These are phyloP conservation scores for Sebastolobus altivelis DNA, from an alignment of 2,797 vertebrate genomes.

Conservation along the genomic window DNA sequence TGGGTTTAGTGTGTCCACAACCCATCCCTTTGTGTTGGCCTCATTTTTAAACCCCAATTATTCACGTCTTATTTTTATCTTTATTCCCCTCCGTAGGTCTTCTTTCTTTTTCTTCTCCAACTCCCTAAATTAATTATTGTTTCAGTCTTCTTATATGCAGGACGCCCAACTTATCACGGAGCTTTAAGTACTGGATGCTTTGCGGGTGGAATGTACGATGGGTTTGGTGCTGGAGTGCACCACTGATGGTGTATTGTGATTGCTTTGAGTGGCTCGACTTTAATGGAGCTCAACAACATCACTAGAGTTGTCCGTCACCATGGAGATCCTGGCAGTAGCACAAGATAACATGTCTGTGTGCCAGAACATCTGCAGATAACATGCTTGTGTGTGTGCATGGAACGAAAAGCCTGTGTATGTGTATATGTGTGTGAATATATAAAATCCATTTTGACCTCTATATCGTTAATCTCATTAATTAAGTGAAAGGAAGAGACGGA, in stretches of 20 bases:
- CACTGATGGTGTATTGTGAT: slow-evolving; percentile 71
- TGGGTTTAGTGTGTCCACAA: background rate
- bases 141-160: background rate
- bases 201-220: slow-evolving; percentile 25
- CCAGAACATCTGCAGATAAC: slow-evolving; percentile 49
- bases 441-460: slow-evolving; percentile 6
- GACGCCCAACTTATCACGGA: background rate
- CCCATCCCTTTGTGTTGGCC: background rate
- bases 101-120: background rate
- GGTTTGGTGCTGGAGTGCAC: slow-evolving; percentile 23
- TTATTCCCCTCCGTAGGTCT: background rate
- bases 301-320: slow-evolving; percentile 44
- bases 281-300: slow-evolving; percentile 67
- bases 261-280: slow-evolving; percentile 50
- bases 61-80: background rate
- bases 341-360: slow-evolving; percentile 55
- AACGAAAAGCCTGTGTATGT: background rate
- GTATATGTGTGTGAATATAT: background rate
- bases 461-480: slow-evolving; percentile 23
- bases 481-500: slow-evolving; percentile 26
- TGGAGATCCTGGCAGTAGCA: slow-evolving; percentile 49
- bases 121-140: background rate
- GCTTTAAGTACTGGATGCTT: slow-evolving; percentile 15
- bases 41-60: background rate
- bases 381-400: background rate